A percentile compares a stretch with the other conserved stretches of the same genome.
Evolutionary conservation across 2,888 invertebrate species (phyloP).

Genomic region (Mesochorus sp.): DNA sequence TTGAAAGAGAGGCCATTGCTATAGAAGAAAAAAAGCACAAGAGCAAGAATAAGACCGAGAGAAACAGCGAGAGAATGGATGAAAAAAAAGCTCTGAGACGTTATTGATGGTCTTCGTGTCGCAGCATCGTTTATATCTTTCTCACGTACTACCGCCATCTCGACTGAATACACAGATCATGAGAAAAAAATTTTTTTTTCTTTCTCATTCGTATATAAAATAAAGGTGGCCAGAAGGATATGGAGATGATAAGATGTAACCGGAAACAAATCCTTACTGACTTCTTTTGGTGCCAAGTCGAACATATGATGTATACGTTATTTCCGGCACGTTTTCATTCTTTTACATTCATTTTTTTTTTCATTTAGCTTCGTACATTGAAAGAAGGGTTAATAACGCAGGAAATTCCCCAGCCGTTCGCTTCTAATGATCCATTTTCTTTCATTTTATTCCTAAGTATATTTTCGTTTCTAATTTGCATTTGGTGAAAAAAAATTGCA

Average conservation of each 20-base stretch:
- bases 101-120: constrained; percentile 76
- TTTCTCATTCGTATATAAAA: constrained; percentile 41
- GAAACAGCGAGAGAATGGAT: constrained; percentile 3
- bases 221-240: constrained; percentile 50
- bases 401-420: too few species aligned
- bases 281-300: constrained; percentile 13
- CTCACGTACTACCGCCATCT: constrained; percentile 72
- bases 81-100: constrained; percentile 56
- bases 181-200: constrained; percentile 46
- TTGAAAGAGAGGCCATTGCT: constrained; percentile 7
- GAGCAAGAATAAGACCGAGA: constrained; percentile 27
- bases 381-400: constrained; percentile 29
- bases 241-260: constrained; percentile 19
- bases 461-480: not conserved
- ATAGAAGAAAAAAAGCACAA: not conserved
- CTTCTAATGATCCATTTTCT: not conserved
- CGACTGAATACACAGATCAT: constrained; percentile 72
- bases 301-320: constrained; percentile 28
- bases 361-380: not conserved
- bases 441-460: not conserved
- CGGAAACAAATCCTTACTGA: constrained; percentile 43
- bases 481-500: constrained; percentile 8
- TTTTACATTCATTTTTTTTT: not conserved
- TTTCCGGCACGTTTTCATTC: constrained; percentile 47
- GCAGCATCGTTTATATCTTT: constrained; percentile 76